Base-by-base conservation (phyloP, 1,140 invertebrate species). In the Micrasema longulum region DNA sequence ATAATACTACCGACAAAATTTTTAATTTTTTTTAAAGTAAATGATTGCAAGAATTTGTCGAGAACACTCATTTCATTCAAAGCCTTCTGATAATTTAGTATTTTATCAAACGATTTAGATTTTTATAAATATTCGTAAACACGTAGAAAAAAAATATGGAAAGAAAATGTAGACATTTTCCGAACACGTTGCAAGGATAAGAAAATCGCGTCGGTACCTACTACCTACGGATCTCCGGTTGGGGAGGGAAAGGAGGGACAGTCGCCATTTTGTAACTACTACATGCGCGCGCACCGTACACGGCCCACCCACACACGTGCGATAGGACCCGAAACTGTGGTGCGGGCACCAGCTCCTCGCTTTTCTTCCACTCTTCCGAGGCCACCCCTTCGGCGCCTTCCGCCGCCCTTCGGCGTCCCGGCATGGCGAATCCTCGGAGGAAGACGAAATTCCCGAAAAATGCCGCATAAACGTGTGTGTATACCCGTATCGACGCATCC, bases 211-310 rank as follows among this genome's bases (percentile, higher is more conserved):
- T 36, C 65, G 45, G 38, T 36, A 38, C 43, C 23, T 45, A 47
- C 18, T 18, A 22, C 43, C 43, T 45, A 45, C 22, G 50, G n/a
- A n/a, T n/a, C n/a, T n/a, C 50, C 18, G 50, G 50, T 4, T 23
- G 50, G 5, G 50, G 22, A 26, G 50, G 43, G 62, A 14, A 10
- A 7, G 23, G 63, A n/a, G 20, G 63, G 22, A 16, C 26, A 22
- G 48, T 23, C 48, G 65, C 65, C 65, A 67, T 67, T 67, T 67
- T 67, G 65, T 67, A 43, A 4, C 10, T 12, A 26, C 14, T n/a
- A 7, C 35, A 62, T 36, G 43, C 57, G 7, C 2, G 16, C 36
- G 6, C 35, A 48, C 65, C 47, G 48, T n/a, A 55, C 5, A 18
- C 52, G 48, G 23, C n/a, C 1, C 52, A 31, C 47, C 26, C 65